Percentiles rank a stretch among this genome's conserved stretches.
Conservation (phyloP, 2,113 vertebrate species). For the Brachirus orientalis region DNA sequence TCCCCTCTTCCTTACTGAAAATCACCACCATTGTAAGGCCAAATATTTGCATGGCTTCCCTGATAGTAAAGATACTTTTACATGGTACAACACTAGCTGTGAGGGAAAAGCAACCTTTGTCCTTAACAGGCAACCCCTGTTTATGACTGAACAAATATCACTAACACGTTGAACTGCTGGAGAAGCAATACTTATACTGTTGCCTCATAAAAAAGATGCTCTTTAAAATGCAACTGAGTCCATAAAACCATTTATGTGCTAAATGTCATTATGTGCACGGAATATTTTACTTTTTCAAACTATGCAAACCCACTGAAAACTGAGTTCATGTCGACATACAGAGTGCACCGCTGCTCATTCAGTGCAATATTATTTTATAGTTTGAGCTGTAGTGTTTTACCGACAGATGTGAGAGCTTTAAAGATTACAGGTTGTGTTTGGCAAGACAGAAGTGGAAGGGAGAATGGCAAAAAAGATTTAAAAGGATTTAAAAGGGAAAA, state of each 20-base stretch:
- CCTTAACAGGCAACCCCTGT: background rate
- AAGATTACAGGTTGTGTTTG: slow-evolving; percentile 49
- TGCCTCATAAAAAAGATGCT: background rate
- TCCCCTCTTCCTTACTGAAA: too few relatives aligned
- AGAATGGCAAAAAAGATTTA: slow-evolving; percentile 18
- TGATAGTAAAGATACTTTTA: too few relatives aligned
- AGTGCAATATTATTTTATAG: slow-evolving; percentile 15
- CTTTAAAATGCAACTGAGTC: background rate
- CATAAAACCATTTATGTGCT: background rate
- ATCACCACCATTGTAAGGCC: too few relatives aligned
- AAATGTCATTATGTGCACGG: background rate
- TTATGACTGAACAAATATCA: background rate
- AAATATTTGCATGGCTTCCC: too few relatives aligned
- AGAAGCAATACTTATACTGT: background rate
- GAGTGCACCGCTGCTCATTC: background rate
- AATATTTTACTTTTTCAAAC: slow-evolving; percentile 1
- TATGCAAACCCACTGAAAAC: background rate
- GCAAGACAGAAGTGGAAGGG: slow-evolving; percentile 10
- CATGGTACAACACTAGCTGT: background rate
- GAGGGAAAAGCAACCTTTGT: background rate
- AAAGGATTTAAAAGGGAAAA: slow-evolving; percentile 16
- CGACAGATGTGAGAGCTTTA: slow-evolving; percentile 34
- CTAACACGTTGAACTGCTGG: background rate
- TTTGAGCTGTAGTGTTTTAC: slow-evolving; percentile 14
- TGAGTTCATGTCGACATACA: slow-evolving; percentile 21